Evolutionary conservation across 2,113 vertebrate genomes (phyloP), one percentile per base, ranked within the genome.

Genomic region (Sigmodon hispidus): DNA sequence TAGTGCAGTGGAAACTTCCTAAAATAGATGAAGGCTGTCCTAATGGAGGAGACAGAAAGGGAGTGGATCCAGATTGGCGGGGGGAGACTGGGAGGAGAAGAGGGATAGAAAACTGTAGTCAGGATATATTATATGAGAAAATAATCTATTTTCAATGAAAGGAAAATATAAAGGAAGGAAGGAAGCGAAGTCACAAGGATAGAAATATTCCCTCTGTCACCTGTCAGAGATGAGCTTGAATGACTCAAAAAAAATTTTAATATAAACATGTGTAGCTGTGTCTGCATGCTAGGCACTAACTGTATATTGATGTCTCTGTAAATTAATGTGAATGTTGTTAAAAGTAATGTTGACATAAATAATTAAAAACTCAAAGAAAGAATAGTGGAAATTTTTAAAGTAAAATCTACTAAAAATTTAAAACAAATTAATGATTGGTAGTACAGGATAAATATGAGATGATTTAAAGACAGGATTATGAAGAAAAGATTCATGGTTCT

Each of bases 331-430:
- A 45, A 36, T 89, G 6, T 63, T 83, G 4, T 75, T 93, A 91
- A 80, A 61, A 87, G 31, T 65, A 69, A 61, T 76, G 83, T 65
- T 92, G 90, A 92, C 77, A 13, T 21, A 52, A 80, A 36, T 70
- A 90, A 90, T 24, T 65, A 91, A 90, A 91, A 91, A 22, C 9
- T 76, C 61, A 95, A 15, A 48, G 22, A 21, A 73, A 40, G n/a
- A 17, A 5, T 5, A 73, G 13, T 75, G 43, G 12, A 29, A 77
- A 77, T 77, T 15, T 12, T 67, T 67, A 77, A 77, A 50, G 16
- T 77, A 52, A 52, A 77, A 50, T 45, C 15, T 50, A 77, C 34
- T 45, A 52, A 77, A 34, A 34, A 17, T 34, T 77, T n/a, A 2
- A 77, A 50, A 34, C 34, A 40, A 34, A 85, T 65, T 67, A 63